Evolutionary conservation across 1,140 invertebrate genomes (phyloP).

Genomic region (Lordiphosa clarofinis): DNA sequence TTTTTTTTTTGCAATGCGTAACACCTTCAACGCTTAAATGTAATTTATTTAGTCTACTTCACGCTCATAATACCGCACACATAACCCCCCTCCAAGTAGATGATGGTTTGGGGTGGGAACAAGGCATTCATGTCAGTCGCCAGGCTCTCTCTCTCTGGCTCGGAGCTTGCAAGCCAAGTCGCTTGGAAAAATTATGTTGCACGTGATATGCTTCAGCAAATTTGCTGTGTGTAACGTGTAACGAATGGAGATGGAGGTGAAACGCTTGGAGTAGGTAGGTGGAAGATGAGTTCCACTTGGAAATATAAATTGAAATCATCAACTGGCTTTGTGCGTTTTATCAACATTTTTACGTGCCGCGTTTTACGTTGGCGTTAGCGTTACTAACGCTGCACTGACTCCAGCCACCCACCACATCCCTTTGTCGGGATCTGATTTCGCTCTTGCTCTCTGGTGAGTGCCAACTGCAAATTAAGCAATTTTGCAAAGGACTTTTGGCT

Average conservation of each 20-base stretch:
- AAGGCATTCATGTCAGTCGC: constrained; percentile 61
- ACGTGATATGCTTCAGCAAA: constrained; percentile 78
- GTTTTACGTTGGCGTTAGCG: constrained; percentile 43
- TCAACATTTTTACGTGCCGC: constrained; percentile 77
- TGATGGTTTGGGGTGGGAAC: neutral
- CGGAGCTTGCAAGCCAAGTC: constrained; percentile 54
- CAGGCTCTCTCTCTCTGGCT: constrained; percentile 14
- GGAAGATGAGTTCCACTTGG: constrained; percentile 72
- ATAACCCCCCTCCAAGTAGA: constrained; percentile 5
- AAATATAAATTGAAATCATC: constrained; percentile 78
- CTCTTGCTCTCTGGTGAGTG: constrained; percentile 13
- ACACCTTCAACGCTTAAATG: constrained; percentile 67
- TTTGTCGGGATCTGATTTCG: constrained; percentile 25
- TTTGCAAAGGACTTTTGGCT: constrained; percentile 70
- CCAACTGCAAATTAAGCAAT: constrained; percentile 75
- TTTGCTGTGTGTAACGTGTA: constrained; percentile 54
- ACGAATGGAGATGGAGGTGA: constrained; percentile 12
- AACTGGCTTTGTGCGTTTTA: constrained; percentile 77
- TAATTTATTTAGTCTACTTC: constrained; percentile 77
- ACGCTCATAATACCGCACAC: constrained; percentile 68
- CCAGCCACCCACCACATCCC: neutral
- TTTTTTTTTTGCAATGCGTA: constrained; percentile 42
- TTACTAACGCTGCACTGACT: constrained; percentile 52
- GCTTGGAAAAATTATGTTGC: constrained; percentile 78
- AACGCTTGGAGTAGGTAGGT: constrained; percentile 1